These are phyloP conservation scores for Raja brachyura DNA, from an alignment of 2,113 vertebrate species.

Conservation along the genomic window DNA sequence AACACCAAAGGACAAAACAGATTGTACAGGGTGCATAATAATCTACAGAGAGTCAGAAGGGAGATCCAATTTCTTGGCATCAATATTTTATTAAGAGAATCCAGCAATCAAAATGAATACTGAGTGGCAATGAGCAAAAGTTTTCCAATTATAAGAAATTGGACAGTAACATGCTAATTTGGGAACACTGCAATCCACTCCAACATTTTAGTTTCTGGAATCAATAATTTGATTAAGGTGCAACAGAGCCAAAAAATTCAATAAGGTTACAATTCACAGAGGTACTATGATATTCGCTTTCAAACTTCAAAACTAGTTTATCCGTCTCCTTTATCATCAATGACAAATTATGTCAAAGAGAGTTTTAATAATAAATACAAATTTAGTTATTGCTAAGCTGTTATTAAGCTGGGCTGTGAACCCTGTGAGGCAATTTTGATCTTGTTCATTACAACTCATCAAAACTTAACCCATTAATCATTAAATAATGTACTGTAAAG, in stretches of 20 bases:
- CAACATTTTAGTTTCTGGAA: background rate
- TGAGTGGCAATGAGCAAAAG: background rate
- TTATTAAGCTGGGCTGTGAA: background rate
- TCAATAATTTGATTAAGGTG: background rate
- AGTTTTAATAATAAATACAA: background rate
- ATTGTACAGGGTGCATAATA: background rate
- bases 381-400: background rate
- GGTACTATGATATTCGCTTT: background rate
- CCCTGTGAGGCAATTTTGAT: background rate
- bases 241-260: background rate
- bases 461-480: background rate
- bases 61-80: background rate
- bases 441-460: background rate
- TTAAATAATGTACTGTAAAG: background rate
- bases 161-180: background rate
- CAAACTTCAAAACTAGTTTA: background rate
- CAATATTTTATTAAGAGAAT: background rate
- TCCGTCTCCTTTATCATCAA: background rate
- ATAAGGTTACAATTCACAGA: background rate
- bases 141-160: background rate
- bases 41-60: background rate
- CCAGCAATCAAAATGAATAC: background rate
- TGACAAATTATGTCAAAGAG: background rate
- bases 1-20: background rate
- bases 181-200: background rate